Evolutionary conservation across 2,888 invertebrate genomes (phyloP).

Genomic region (Palloptera scutellata): DNA sequence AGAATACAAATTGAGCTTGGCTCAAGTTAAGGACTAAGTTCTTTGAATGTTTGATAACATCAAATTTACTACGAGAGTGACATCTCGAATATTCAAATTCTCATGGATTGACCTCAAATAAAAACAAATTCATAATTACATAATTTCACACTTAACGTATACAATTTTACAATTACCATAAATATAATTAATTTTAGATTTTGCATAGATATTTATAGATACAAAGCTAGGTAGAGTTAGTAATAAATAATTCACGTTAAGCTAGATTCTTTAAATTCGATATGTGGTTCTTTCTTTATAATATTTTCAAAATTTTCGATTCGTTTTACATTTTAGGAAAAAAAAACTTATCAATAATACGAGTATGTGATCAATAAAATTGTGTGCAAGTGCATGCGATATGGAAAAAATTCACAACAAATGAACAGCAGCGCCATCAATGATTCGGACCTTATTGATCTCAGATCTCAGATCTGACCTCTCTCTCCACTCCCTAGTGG

Average conservation of each 20-base stretch:
- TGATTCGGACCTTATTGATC: constrained; percentile 10
- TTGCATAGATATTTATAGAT: constrained; percentile 26
- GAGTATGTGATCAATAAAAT: constrained; percentile 1
- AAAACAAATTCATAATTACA: no score
- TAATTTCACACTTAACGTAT: constrained; percentile 3
- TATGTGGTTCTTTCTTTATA: constrained; percentile 49
- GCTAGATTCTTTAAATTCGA: constrained; percentile 59
- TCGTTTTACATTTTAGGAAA: constrained; percentile 10
- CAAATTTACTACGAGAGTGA: no score
- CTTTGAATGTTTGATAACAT: no score
- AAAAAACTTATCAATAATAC: neutral
- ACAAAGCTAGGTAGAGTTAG: constrained; percentile 11
- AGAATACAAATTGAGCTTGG: no score
- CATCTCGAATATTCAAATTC: no score
- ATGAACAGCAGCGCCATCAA: constrained; percentile 1
- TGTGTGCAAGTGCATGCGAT: constrained; percentile 28
- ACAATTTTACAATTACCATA: constrained; percentile 6
- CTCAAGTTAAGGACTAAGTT: no score
- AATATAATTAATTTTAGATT: constrained; percentile 29
- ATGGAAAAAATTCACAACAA: constrained; percentile 36
- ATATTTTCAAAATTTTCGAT: neutral
- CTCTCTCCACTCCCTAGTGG: neutral
- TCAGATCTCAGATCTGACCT: neutral
- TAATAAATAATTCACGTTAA: constrained; percentile 20
- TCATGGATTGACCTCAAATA: no score